phyloP scores from a whole-genome alignment of 2,113 vertebrate species.

The Amblyopsis rosae region DNA sequence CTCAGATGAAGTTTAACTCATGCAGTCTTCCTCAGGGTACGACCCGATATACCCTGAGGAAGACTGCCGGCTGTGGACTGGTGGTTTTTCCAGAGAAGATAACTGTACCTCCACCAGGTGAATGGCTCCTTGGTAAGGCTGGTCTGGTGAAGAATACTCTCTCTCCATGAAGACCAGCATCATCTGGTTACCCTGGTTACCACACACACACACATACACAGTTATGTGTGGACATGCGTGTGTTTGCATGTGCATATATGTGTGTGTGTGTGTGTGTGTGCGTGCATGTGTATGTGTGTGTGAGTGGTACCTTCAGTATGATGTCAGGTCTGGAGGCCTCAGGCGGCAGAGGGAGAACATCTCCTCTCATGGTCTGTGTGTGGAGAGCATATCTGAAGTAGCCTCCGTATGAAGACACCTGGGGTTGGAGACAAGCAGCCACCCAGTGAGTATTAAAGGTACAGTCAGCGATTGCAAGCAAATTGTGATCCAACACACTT shows the following conservation, averaged over 20 bases:
- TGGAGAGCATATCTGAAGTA: slow-evolving; percentile 84
- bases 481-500: no score
- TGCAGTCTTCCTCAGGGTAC: no score
- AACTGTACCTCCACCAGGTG: slow-evolving; percentile 89
- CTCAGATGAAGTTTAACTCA: no score
- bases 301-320: slow-evolving; percentile 84
- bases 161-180: slow-evolving; percentile 88
- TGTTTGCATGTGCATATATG: neutral
- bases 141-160: slow-evolving; percentile 80
- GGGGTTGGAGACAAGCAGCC: neutral
- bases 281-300: neutral
- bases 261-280: neutral
- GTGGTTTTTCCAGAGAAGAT: neutral
- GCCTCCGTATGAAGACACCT: slow-evolving; percentile 94
- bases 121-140: slow-evolving; percentile 77
- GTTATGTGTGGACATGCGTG: neutral
- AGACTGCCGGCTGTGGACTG: no score
- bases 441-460: no score
- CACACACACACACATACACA: slow-evolving; percentile 3
- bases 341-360: slow-evolving; percentile 80
- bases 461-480: no score
- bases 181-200: slow-evolving; percentile 92
- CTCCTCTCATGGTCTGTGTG: slow-evolving; percentile 87
- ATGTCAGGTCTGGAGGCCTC: slow-evolving; percentile 86
- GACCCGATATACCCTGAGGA: no score